Evolutionary conservation across 2,113 vertebrate genomes (phyloP), one percentile per base, ranked within the genome.

Genomic region (Leptodactylus fuscus): DNA sequence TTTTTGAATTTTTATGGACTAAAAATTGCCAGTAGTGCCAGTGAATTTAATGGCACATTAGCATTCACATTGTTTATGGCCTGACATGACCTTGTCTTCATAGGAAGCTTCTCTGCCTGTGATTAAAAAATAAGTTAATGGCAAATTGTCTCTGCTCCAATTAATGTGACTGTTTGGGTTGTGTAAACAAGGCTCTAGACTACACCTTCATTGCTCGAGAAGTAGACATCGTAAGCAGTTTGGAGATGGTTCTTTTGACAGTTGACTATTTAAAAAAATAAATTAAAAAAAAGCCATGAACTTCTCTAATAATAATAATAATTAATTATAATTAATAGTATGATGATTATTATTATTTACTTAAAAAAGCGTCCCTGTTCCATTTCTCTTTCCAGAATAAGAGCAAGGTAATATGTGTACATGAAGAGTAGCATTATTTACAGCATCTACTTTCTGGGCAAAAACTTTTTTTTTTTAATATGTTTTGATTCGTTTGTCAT

Each of bases 31-130:
- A 65, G 76, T 38, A 29, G 44, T 81, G 79, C 38, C 53, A 48
- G 60, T 81, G 60, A 69, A 67, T 81, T 67, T 48, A 81, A 81
- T 49, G 60, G 60, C 41, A 49, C 60, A 69, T 81, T 81, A 46
- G 44, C 38, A 67, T 49, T 81, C 22, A 22, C 41, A 69, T 67
- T 81, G 58, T 81, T 34, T 49, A 34, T 69, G 27, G 24, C 79
- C 79, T 32, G 46, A 49, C 58, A 12, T 49, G 41, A 29, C 79
- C 27, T 38, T 27, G 76, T 41, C n/a, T 62, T 60, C 1, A 44
- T 62, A 29, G 36, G n/a, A 41, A 60, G 5, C 36, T 24, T 41
- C 34, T 62, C 13, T 15, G 38, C 24, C 36, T 41, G 36, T 60
- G 77, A 60, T 78, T 38, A 55, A 53, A 58, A 53, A 27, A n/a